Evolutionary conservation across 2,113 vertebrate species (phyloP).

Genomic region (Boulengerochromis microlepis): DNA sequence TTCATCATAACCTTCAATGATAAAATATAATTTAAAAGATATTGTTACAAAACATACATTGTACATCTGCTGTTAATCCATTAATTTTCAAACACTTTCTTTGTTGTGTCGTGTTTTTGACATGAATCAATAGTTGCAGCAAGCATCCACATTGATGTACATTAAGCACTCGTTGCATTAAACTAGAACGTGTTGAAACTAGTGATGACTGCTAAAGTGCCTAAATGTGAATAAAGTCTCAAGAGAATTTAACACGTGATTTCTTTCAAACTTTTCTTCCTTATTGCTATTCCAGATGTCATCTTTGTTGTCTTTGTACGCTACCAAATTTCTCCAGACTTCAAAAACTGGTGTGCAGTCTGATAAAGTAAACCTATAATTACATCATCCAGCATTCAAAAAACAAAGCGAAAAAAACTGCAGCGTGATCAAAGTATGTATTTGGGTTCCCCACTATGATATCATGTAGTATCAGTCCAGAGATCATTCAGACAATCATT

Average conservation of each 20-base stretch:
- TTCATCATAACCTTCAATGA: neutral
- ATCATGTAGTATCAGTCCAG: neutral
- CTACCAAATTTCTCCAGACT: neutral
- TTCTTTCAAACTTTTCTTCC: neutral
- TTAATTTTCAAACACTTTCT: neutral
- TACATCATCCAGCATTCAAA: neutral
- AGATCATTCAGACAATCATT: neutral
- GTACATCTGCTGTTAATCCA: neutral
- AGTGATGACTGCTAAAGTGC: neutral
- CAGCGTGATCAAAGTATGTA: neutral
- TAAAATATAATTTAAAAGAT: neutral
- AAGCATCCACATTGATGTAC: rapidly evolving
- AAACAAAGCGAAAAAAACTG: rapidly evolving
- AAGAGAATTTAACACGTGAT: neutral
- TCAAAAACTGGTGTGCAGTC: neutral
- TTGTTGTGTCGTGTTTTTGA: neutral
- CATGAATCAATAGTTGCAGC: neutral
- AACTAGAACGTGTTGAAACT: neutral
- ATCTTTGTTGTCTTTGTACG: neutral
- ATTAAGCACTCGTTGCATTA: neutral
- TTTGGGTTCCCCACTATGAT: neutral
- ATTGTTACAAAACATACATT: neutral
- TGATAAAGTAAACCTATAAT: neutral
- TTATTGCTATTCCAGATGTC: neutral
- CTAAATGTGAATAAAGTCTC: neutral